Conservation (phyloP, 1,140 invertebrate species). For the Panulirus ornatus region DNA sequence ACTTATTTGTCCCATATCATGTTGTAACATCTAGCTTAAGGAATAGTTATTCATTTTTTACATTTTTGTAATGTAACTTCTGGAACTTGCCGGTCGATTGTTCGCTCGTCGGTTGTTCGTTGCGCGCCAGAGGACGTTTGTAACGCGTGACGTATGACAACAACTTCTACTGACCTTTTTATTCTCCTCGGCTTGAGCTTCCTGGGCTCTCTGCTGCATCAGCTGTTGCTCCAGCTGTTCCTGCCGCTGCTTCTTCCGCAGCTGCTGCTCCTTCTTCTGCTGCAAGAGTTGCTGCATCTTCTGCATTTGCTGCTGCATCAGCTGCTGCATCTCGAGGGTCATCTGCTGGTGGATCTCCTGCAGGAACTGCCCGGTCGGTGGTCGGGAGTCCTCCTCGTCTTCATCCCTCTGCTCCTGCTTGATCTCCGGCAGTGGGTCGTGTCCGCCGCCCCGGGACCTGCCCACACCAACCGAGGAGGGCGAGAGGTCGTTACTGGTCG, state of each 20-base stretch:
- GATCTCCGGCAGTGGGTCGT: background rate
- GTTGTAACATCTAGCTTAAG: too few species aligned
- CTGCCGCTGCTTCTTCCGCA: slow-evolving; percentile 24
- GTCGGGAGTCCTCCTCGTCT: background rate
- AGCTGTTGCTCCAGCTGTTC: slow-evolving; percentile 9
- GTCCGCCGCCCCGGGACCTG: too few species aligned
- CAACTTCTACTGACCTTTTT: background rate
- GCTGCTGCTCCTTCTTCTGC: slow-evolving; percentile 47
- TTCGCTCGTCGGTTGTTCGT: too few species aligned
- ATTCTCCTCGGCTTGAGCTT: background rate
- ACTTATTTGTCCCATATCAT: too few species aligned
- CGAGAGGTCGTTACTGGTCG: too few species aligned
- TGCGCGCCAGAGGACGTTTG: too few species aligned
- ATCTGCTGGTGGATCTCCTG: slow-evolving; percentile 40
- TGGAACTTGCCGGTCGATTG: too few species aligned
- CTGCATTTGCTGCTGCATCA: slow-evolving; percentile 57
- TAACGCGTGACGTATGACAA: too few species aligned
- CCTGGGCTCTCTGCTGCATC: slow-evolving; percentile 40
- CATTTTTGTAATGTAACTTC: too few species aligned
- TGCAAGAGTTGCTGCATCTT: slow-evolving; percentile 50
- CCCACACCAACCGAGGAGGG: too few species aligned
- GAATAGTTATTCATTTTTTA: too few species aligned
- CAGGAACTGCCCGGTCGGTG: background rate
- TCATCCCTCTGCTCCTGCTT: background rate
- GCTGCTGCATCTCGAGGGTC: slow-evolving; percentile 28